Evolutionary conservation across 2,113 vertebrate species (phyloP), one percentile per base, ranked within the genome.

Genomic region (Oreochromis spilurus): DNA sequence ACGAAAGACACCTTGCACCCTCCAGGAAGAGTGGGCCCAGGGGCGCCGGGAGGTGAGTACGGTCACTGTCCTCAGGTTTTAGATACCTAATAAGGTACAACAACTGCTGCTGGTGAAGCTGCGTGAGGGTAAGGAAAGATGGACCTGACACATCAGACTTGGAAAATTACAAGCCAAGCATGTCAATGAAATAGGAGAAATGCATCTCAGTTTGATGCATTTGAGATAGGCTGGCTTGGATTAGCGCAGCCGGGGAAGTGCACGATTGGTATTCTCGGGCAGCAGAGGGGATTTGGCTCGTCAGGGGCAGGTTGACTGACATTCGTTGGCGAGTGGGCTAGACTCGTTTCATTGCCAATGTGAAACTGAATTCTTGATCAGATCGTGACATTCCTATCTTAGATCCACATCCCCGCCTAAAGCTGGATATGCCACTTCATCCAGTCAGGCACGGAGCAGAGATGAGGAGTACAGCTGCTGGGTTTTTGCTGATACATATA

Each of bases 1-100:
- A 92, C 75, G 83, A 94, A 89, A 82, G 93, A 96, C 85, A 93
- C 88, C 16, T 95, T 97, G 70, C 95, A 95, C 81, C 96, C 89
- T 31, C 94, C 94, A 5, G 94, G 87, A 55, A 87, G 85, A 50
- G 19, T 5, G 43, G 89, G 65, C 81, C 79, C 65, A 6, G 86
- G 50, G 57, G 26, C 65, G 2, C n/a, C 81, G 6, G 94, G 82
- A 94, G 96, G 96, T 97, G 85, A 95, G 95, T 88, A 24, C 36
- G 14, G 45, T 48, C 84, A 45, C 50, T 5, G 12, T 36, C 50
- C 50, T 85, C 29, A 11, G 3, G 43, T 40, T 85, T 75, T 79
- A 60, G 79, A 50, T 31, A 4, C 81, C 45, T 81, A 85, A 88
- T 87, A 82, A 78, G 70, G 58, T 58, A 10, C 38, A 84, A 38